A percentile compares a stretch with the other conserved stretches of the same genome.
These are phyloP conservation scores for Thomomys bottae DNA, from an alignment of 2,113 vertebrate genomes.

Conservation along the genomic window DNA sequence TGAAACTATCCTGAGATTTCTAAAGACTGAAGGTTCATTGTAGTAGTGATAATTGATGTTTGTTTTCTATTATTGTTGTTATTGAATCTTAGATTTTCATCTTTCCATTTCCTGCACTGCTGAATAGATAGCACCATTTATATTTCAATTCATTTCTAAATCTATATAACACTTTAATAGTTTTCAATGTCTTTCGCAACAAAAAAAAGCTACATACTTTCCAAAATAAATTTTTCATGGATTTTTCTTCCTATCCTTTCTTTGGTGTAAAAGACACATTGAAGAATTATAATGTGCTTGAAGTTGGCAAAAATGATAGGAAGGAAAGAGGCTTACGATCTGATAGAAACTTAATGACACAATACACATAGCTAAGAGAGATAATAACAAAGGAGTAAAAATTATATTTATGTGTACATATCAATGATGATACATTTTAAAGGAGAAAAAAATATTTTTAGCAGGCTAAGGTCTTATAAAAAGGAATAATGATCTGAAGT, in stretches of 20 bases:
- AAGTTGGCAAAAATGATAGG: background rate
- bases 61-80: too few species aligned
- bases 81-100: too few species aligned
- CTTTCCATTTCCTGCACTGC: too few species aligned
- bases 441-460: slow-evolving; percentile 47
- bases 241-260: background rate
- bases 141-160: too few species aligned
- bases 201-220: background rate
- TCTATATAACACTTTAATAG: too few species aligned
- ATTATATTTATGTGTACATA: slow-evolving; percentile 47
- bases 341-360: slow-evolving; percentile 46
- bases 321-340: background rate
- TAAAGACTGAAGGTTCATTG: too few species aligned
- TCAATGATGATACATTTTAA: background rate
- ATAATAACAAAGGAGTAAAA: slow-evolving; percentile 21
- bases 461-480: slow-evolving; percentile 22
- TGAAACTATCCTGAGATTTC: too few species aligned
- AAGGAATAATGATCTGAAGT: slow-evolving; percentile 37
- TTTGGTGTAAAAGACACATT: slow-evolving; percentile 41
- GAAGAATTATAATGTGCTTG: slow-evolving; percentile 19
- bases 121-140: too few species aligned
- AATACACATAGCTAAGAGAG: slow-evolving; percentile 32
- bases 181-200: background rate
- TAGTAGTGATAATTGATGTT: too few species aligned
- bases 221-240: background rate